Evolutionary conservation across 2,888 invertebrate genomes (phyloP).

Genomic region (Syrphus vitripennis): DNA sequence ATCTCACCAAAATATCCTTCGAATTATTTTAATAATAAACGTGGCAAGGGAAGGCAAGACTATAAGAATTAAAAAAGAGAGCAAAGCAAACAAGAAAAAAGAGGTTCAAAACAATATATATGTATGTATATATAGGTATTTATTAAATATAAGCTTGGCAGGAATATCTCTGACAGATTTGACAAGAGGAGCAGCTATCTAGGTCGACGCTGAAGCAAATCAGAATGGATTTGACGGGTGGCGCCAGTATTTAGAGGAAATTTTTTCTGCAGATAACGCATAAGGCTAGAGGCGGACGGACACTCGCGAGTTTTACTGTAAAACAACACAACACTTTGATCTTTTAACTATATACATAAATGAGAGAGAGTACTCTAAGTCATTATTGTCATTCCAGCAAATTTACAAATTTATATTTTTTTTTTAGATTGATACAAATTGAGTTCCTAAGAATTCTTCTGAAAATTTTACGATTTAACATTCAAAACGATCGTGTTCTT

Average conservation of each 20-base stretch:
- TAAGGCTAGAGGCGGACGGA: too few species aligned
- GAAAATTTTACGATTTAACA: not conserved
- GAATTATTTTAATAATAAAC: not conserved
- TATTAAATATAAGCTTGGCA: not conserved
- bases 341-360: too few species aligned
- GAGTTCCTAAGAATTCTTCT: not conserved
- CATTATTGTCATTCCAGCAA: too few species aligned
- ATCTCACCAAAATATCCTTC: not conserved
- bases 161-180: not conserved
- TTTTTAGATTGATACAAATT: too few species aligned
- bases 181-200: not conserved
- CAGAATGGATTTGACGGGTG: not conserved
- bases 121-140: not conserved
- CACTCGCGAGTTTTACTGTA: too few species aligned
- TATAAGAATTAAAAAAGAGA: too few species aligned
- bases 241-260: not conserved
- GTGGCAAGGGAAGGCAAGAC: not conserved
- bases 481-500: not conserved
- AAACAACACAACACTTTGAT: too few species aligned
- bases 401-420: too few species aligned
- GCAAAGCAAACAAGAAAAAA: not conserved
- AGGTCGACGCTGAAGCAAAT: not conserved
- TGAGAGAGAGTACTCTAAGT: too few species aligned
- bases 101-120: not conserved
- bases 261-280: not conserved